phyloP scores from a whole-genome alignment of 2,888 invertebrate species.

The Ischnura elegans region DNA sequence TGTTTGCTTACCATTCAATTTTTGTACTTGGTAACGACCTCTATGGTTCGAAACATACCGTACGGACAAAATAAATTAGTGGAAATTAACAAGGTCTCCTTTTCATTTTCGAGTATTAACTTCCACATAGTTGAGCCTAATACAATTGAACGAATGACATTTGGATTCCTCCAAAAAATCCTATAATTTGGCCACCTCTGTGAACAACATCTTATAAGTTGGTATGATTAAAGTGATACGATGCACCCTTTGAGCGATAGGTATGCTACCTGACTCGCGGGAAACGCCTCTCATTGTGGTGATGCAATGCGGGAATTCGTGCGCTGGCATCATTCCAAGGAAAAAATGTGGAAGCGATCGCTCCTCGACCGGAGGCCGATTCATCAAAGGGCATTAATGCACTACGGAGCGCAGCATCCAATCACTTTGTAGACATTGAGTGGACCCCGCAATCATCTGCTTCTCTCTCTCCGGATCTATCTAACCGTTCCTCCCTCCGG shows the following conservation, averaged over 20 bases:
- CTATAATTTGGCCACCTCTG: too few species aligned
- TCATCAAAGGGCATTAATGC: slow-evolving; percentile 2
- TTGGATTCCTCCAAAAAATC: too few species aligned
- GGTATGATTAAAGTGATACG: not conserved
- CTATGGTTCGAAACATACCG: too few species aligned
- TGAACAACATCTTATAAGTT: not conserved
- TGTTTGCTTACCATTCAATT: too few species aligned
- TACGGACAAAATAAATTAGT: too few species aligned
- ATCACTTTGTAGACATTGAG: slow-evolving; percentile 31
- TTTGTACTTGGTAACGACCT: too few species aligned
- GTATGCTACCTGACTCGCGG: too few species aligned
- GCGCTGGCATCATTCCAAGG: not conserved
- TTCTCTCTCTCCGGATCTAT: not conserved
- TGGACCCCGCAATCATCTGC: not conserved
- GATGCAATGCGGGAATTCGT: not conserved
- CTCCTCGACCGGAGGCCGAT: not conserved
- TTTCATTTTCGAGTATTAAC: too few species aligned
- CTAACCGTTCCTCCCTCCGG: not conserved
- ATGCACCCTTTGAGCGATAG: not conserved
- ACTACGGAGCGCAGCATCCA: not conserved
- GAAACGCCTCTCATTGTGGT: not conserved
- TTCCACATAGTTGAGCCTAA: too few species aligned
- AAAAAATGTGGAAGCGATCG: not conserved
- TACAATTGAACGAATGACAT: too few species aligned
- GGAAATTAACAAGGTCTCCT: too few species aligned